Evolutionary conservation across 1,140 invertebrate genomes (phyloP).

Genomic region (Anoplolepis gracilipes): DNA sequence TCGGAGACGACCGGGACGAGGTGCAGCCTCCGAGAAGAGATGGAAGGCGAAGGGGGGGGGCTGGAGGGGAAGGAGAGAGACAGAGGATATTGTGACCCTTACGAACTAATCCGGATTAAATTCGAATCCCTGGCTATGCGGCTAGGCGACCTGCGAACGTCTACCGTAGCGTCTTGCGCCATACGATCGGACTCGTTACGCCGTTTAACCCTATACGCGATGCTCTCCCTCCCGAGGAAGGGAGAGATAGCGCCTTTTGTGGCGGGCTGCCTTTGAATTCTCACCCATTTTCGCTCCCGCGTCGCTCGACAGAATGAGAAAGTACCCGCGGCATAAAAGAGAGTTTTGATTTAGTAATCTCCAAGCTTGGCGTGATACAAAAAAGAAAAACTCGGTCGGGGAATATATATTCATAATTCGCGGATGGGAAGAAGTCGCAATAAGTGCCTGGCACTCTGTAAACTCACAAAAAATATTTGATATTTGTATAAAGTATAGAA

Average conservation of each 20-base stretch:
- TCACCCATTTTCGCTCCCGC: background rate
- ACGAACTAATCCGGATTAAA: slow-evolving; percentile 85
- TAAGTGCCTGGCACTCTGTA: background rate
- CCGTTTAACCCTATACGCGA: slow-evolving; percentile 71
- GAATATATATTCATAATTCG: background rate
- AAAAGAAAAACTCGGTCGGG: background rate
- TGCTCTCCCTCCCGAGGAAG: slow-evolving; percentile 27
- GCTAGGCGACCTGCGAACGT: slow-evolving; percentile 80
- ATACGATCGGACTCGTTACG: slow-evolving; percentile 77
- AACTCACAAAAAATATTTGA: background rate
- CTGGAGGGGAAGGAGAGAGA: slow-evolving; percentile 17
- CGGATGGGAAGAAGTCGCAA: background rate
- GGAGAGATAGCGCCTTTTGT: slow-evolving; percentile 29
- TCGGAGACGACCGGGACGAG: slow-evolving; percentile 50
- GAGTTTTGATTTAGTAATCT: slow-evolving; percentile 26
- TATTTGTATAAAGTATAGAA: background rate
- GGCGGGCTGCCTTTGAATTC: slow-evolving; percentile 32
- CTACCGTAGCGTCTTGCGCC: slow-evolving; percentile 75
- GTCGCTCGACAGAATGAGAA: background rate
- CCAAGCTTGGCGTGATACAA: background rate
- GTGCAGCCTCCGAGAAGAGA: slow-evolving; percentile 4
- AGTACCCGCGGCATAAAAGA: background rate
- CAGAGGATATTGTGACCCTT: slow-evolving; percentile 84
- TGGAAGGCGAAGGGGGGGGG: background rate
- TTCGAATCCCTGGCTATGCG: slow-evolving; percentile 80